Percentiles rank a stretch among this genome's conserved stretches.
Evolutionary conservation across 1,140 invertebrate genomes (phyloP).

Genomic region (Prorops nasuta): DNA sequence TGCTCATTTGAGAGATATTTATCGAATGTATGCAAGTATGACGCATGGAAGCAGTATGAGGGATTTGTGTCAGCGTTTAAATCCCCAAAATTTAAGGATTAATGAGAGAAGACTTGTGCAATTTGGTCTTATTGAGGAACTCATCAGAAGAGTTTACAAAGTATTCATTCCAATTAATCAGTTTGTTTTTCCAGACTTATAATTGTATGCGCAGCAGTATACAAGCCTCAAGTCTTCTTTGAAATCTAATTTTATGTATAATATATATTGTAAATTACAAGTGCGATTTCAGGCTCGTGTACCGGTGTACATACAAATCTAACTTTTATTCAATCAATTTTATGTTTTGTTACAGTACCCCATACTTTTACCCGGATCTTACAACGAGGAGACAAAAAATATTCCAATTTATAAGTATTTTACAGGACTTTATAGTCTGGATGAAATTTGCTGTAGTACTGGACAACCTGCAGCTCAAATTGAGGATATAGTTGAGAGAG

Average conservation of each 20-base stretch:
- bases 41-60: conserved; percentile 81
- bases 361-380: conserved; percentile 51
- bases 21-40: conserved; percentile 79
- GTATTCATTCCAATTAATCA: conserved; percentile 40
- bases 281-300: not conserved
- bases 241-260: too few species aligned
- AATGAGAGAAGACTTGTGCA: conserved; percentile 86
- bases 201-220: too few species aligned
- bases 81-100: conserved; percentile 71
- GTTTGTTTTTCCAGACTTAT: too few species aligned
- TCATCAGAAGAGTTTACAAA: conserved; percentile 82
- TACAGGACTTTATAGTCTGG: conserved; percentile 76
- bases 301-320: not conserved
- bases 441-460: conserved; percentile 88
- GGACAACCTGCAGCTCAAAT: conserved; percentile 77
- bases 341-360: conserved; percentile 40
- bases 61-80: conserved; percentile 78
- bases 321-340: not conserved
- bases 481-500: conserved; percentile 82
- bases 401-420: conserved; percentile 64
- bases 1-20: conserved; percentile 68
- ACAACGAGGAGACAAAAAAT: conserved; percentile 40
- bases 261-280: not conserved
- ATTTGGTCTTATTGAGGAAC: conserved; percentile 83
- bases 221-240: too few species aligned